Conservation (phyloP, 1,140 invertebrate species). For the Drosophila pachea region DNA sequence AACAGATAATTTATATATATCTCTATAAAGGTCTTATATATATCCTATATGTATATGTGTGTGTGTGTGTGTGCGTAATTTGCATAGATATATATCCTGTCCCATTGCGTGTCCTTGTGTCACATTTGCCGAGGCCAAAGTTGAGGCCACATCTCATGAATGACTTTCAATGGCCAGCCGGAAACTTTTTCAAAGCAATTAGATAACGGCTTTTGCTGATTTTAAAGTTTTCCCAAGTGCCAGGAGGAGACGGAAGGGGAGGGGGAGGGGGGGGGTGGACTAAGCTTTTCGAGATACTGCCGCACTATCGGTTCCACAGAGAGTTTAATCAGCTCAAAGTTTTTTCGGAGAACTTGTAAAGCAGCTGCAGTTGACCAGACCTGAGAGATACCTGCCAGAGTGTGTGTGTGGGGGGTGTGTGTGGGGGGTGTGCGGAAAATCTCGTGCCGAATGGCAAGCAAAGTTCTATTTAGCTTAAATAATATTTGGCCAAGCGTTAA, state of each 20-base stretch:
- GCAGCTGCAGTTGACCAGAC: constrained; percentile 44
- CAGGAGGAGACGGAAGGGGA: not conserved
- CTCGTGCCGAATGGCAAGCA: constrained; percentile 42
- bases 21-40: too few relatives aligned
- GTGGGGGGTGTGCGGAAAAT: constrained; percentile 30
- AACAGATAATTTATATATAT: too few relatives aligned
- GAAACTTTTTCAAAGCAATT: constrained; percentile 75
- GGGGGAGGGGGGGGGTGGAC: not conserved
- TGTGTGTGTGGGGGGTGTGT: not conserved
- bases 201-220: constrained; percentile 68
- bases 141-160: constrained; percentile 57
- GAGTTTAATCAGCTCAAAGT: constrained; percentile 72
- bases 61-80: not conserved
- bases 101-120: not conserved
- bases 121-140: constrained; percentile 30
- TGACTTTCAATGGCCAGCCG: constrained; percentile 57
- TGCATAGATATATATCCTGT: constrained; percentile 2
- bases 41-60: too few relatives aligned
- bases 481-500: constrained; percentile 72
- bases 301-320: constrained; percentile 42
- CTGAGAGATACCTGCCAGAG: constrained; percentile 11
- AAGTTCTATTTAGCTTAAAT: constrained; percentile 71
- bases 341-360: constrained; percentile 44
- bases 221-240: constrained; percentile 54
- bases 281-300: constrained; percentile 3